Percentiles rank a stretch among this genome's conserved stretches.
Evolutionary conservation across 2,113 vertebrate genomes (phyloP).

Genomic region (Pica pica): DNA sequence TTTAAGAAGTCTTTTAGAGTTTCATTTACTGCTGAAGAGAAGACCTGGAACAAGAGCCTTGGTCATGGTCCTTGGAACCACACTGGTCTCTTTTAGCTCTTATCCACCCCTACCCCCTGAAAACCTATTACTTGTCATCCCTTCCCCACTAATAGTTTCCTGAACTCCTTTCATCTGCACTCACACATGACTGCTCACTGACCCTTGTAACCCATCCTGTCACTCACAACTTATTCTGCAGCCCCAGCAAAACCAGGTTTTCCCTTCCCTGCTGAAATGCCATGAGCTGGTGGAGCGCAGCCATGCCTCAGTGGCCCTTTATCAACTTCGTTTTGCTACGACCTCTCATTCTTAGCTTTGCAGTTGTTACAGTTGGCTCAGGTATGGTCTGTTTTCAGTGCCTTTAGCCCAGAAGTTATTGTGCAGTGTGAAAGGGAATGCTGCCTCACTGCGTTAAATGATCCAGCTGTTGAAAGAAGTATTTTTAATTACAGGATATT

Average conservation of each 20-base stretch:
- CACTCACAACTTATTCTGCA: not conserved
- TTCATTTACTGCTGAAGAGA: not conserved
- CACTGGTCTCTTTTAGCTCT: not conserved
- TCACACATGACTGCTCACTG: not conserved
- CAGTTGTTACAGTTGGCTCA: not conserved
- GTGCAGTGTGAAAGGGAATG: not conserved
- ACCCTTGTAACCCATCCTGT: not conserved
- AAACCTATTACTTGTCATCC: not conserved
- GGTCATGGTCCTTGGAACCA: not conserved
- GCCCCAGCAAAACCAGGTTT: not conserved
- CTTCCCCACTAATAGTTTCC: not conserved
- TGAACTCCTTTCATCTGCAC: not conserved
- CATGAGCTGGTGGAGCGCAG: not conserved
- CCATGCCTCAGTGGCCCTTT: not conserved
- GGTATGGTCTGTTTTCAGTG: not conserved
- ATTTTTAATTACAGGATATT: not conserved
- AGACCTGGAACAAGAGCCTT: not conserved
- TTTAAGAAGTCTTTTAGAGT: not conserved
- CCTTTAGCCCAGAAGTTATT: not conserved
- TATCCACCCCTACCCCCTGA: not conserved
- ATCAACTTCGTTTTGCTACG: not conserved
- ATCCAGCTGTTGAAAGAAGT: not conserved
- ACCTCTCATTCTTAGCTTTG: not conserved
- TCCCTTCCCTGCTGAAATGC: not conserved
- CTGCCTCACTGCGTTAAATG: not conserved